Conservation (phyloP, 2,797 vertebrate species). For the Cichlasoma orientale region DNA sequence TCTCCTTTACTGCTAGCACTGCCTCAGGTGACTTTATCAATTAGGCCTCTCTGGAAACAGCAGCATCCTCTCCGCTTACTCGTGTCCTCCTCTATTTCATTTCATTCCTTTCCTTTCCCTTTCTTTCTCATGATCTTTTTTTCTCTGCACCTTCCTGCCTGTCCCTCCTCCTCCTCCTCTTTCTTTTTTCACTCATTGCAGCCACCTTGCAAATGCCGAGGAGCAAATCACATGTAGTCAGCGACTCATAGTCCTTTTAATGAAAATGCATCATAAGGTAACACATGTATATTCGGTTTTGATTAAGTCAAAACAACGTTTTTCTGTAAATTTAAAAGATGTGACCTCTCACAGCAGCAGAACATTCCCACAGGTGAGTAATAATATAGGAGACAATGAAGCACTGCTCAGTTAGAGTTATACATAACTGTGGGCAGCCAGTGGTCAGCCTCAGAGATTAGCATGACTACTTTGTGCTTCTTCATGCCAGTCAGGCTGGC, state of each 20-base stretch:
- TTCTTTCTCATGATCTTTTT: conserved; percentile 5
- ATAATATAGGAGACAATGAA: background rate
- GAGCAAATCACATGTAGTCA: background rate
- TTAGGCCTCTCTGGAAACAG: conserved; percentile 57
- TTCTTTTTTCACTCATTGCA: too few relatives aligned
- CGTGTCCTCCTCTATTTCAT: background rate
- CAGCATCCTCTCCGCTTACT: background rate
- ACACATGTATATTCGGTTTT: background rate
- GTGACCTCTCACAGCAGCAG: background rate
- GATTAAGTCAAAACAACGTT: background rate
- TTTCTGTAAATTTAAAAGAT: background rate
- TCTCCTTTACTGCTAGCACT: conserved; percentile 30
- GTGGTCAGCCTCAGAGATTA: conserved; percentile 9
- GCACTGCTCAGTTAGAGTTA: background rate
- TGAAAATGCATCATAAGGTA: background rate
- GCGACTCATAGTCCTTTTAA: background rate
- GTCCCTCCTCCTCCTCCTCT: background rate
- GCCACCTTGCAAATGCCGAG: too few relatives aligned
- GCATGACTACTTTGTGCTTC: background rate
- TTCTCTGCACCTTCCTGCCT: background rate
- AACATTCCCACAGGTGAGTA: background rate
- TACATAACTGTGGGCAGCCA: background rate
- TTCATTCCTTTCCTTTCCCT: background rate
- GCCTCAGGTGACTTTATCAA: conserved; percentile 71
- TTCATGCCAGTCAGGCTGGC: conserved; percentile 24